Percentiles rank a stretch among this genome's conserved stretches.
Conservation (phyloP, 2,113 vertebrate genomes). For the Prionailurus bengalensis region DNA sequence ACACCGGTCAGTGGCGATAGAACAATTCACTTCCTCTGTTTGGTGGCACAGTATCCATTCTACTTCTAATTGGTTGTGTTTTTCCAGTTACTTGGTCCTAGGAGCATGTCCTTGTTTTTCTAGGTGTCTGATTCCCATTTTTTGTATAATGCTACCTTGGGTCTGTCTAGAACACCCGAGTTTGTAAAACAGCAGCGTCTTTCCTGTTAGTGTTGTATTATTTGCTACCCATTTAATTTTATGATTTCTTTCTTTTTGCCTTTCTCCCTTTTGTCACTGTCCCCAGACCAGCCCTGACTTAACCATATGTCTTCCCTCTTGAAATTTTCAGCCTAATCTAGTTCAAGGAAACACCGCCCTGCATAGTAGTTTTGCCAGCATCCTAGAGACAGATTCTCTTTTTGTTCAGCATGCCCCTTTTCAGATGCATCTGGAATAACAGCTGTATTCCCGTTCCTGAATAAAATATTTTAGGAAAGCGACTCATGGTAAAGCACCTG, state of each 20-base stretch:
- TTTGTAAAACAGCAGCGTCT: background rate
- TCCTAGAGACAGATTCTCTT: slow-evolving; percentile 43
- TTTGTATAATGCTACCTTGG: background rate
- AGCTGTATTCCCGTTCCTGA: slow-evolving; percentile 46
- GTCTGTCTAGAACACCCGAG: background rate
- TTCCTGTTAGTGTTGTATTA: background rate
- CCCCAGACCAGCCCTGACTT: background rate
- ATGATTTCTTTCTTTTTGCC: background rate
- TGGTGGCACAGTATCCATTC: background rate
- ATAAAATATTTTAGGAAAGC: slow-evolving; percentile 47
- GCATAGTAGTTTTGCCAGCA: background rate
- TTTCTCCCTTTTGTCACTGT: background rate
- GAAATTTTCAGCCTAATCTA: background rate
- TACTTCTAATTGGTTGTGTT: background rate
- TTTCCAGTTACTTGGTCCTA: background rate
- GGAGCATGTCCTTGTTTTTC: background rate
- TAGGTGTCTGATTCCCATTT: background rate
- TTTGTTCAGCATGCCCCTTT: slow-evolving; percentile 51
- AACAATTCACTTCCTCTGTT: background rate
- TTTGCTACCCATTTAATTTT: slow-evolving; percentile 38
- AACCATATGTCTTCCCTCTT: background rate
- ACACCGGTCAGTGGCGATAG: background rate
- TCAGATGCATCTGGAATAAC: slow-evolving; percentile 44
- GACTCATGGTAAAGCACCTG: slow-evolving; percentile 59
- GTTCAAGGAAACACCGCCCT: background rate